Base-by-base conservation (phyloP, 2,797 vertebrate genomes). In the Pelobates cultripes region DNA sequence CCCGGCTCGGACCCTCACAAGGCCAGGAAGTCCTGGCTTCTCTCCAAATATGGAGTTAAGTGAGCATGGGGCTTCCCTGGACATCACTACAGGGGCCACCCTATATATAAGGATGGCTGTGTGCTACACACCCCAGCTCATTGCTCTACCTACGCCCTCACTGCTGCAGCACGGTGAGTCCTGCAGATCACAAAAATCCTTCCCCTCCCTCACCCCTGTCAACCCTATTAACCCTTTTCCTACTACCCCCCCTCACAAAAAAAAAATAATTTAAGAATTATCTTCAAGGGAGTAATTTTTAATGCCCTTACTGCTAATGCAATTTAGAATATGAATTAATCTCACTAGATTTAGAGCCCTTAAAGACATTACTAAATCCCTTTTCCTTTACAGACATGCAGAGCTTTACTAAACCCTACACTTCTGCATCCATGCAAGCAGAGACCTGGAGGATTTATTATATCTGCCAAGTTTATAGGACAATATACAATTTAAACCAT, bases 1-100 rank as follows among this genome's bases (percentile, higher is more conserved):
- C 81, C 82, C 77, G 75, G 72, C 82, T 79, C 14, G 67, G 77
- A 84, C 72, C 72, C 77, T 84, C 77, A 84, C 82, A 84, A 79
- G 82, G 82, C 77, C n/a, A 57, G 67, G 55, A 67, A 66, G 82
- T 71, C 72, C 82, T 84, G 82, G 82, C 82, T 84, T 79, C 77
- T 84, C 66, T 84, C 82, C 82, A 84, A 84, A 84, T 84, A 84
- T 84, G 82, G 82, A 75, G 55, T 64, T 79, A 14, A 75, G 66
- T 66, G 67, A 84, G 82, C 75, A 71, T 71, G 77, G 82, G 82
- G 57, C 64, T 75, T 75, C 82, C 82, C 72, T 57, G 77, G 42
- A 43, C 57, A 75, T 70, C 57, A 66, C 44, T 55, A 70, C 70
- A 70, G 77, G 77, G 77, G 82, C 82, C 43, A 79, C 45, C 61